These are phyloP conservation scores for Drosophila niveifrons DNA, from an alignment of 2,888 invertebrate genomes.

Conservation along the genomic window DNA sequence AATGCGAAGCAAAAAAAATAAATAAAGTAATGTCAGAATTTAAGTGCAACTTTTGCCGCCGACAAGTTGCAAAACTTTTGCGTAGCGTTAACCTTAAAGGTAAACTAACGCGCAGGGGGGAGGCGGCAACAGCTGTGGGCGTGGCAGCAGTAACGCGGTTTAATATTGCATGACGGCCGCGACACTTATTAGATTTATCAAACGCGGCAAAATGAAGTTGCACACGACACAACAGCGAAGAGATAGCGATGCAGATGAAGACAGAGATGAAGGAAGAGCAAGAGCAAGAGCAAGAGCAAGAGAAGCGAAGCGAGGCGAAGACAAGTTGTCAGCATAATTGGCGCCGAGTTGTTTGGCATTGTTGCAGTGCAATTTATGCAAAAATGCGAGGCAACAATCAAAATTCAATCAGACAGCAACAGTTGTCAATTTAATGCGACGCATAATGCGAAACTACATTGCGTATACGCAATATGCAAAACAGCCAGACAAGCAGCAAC, in stretches of 20 bases:
- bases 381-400: conserved; percentile 61
- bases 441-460: conserved; percentile 27
- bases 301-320: no score
- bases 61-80: conserved; percentile 65
- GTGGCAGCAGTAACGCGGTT: conserved; percentile 40
- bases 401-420: conserved; percentile 78
- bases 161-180: conserved; percentile 65
- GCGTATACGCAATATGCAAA: conserved; percentile 64
- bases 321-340: conserved; percentile 57
- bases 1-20: conserved; percentile 23
- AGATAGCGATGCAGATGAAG: not conserved
- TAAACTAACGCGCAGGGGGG: conserved; percentile 17
- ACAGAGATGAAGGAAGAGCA: not conserved
- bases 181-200: conserved; percentile 81
- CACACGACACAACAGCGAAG: conserved; percentile 53
- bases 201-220: conserved; percentile 59
- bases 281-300: not conserved
- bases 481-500: conserved; percentile 4
- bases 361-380: conserved; percentile 59
- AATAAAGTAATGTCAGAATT: conserved; percentile 57
- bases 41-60: conserved; percentile 67
- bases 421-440: conserved; percentile 69
- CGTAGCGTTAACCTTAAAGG: conserved; percentile 67
- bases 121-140: not conserved
- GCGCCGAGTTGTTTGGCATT: conserved; percentile 47